Conservation (phyloP, 2,888 invertebrate genomes). For the Trichogramma dendrolimi region DNA sequence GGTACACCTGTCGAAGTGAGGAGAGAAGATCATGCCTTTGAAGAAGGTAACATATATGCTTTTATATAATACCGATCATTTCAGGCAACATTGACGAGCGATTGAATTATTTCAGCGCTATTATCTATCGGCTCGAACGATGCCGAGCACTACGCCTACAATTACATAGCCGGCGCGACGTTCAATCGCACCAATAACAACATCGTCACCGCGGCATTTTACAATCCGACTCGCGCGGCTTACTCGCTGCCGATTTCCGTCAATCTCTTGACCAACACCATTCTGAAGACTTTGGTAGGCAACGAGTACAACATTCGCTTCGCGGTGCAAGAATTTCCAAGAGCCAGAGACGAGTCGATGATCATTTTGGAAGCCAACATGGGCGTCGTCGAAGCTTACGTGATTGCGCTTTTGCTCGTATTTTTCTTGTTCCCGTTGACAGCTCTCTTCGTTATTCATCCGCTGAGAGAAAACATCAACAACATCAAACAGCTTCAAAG, state of each 20-base stretch:
- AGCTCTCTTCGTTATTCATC: slow-evolving; percentile 58
- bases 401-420: not conserved
- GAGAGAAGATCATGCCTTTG: slow-evolving; percentile 2
- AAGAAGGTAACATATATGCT: not conserved
- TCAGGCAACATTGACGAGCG: no score
- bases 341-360: no score
- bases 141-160: no score
- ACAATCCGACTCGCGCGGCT: slow-evolving; percentile 52
- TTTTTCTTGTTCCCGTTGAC: slow-evolving; percentile 35
- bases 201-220: slow-evolving; percentile 47
- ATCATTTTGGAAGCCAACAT: not conserved
- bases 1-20: slow-evolving; percentile 25
- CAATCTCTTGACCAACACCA: slow-evolving; percentile 54
- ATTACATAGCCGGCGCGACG: no score
- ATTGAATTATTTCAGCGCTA: no score
- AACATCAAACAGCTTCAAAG: slow-evolving; percentile 66
- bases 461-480: slow-evolving; percentile 60
- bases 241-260: slow-evolving; percentile 58
- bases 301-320: slow-evolving; percentile 38
- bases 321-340: slow-evolving; percentile 36
- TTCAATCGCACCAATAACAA: no score
- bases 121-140: no score
- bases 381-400: not conserved
- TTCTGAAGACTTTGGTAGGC: slow-evolving; percentile 40
- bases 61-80: no score